Percentiles rank a stretch among this genome's conserved stretches.
Evolutionary conservation across 2,113 vertebrate genomes (phyloP).

Genomic region (Pseudopipra pipra): DNA sequence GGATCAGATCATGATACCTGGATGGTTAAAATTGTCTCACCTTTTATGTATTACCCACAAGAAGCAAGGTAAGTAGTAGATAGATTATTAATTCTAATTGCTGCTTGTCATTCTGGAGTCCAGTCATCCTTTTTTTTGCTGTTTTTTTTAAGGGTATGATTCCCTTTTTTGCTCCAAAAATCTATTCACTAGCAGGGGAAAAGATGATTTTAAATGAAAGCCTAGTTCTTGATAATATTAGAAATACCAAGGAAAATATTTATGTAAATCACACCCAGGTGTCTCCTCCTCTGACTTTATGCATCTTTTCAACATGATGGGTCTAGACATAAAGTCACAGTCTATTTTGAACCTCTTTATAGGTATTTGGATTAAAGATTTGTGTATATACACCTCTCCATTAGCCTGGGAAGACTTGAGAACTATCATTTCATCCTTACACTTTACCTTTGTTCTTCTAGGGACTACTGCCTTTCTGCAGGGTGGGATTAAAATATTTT

Average conservation of each 20-base stretch:
- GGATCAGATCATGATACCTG: background rate
- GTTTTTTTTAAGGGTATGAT: background rate
- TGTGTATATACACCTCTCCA: background rate
- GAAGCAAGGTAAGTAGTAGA: background rate
- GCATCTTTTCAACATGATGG: background rate
- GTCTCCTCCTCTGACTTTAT: background rate
- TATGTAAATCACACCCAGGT: background rate
- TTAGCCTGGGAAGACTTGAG: background rate
- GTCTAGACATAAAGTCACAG: background rate
- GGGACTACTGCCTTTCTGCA: background rate
- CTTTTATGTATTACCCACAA: background rate
- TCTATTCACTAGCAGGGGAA: background rate
- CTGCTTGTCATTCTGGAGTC: background rate
- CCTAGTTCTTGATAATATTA: background rate
- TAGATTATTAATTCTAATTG: background rate
- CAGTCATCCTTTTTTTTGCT: background rate
- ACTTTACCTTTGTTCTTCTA: background rate
- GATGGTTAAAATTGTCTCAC: background rate
- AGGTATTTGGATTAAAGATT: background rate
- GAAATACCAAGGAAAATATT: background rate
- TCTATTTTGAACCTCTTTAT: background rate
- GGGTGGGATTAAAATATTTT: background rate
- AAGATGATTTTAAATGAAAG: background rate
- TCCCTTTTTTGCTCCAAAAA: background rate
- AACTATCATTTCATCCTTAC: background rate